Evolutionary conservation across 1,140 invertebrate genomes (phyloP), one percentile per base, ranked within the genome.

Genomic region (Danaus plexippus): DNA sequence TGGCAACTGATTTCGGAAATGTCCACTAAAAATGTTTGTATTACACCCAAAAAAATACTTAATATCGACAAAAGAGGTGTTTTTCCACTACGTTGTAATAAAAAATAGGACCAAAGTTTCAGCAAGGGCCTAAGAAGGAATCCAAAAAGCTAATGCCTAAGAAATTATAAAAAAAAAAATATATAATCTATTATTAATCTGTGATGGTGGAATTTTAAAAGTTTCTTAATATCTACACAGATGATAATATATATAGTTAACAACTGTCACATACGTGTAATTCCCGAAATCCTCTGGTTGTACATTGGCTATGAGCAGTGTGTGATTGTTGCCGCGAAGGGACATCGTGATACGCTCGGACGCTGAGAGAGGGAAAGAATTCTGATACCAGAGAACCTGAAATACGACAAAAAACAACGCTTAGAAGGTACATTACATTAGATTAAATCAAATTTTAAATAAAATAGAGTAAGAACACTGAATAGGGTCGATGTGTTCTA

Each of bases 261-360:
- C 7, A 32, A 15, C 15, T 47, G 13, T 12, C 10, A 54, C 66
- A 71, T 43, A 90, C 89, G 90, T 91, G 70, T 92, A 92, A 69
- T 92, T 92, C 13, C 91, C 91, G 69, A 92, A 92, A 74, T 92
- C 91, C 56, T 90, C 88, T 9, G 89, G 89, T 61, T 91, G 90
- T 4, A 92, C 90, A 66, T 91, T 90, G 1, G 89, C 88, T 13
- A 92, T 91, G 60, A 89, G 90, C 8, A 92, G 76, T 0, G 90
- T 90, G 70, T 91, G 90, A 61, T 90, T 90, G 81, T 90, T 90
- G 46, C 88, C 90, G 15, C 89, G 75, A 11, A 88, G 89, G 40
- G 90, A 88, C 90, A 92, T 91, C 11, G 88, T 83, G 42, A 91
- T 87, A 2, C 90, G 82, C 59, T 91, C 90, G 13, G 89, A 90